These are phyloP conservation scores for Sebastes diploproa DNA, from an alignment of 2,797 vertebrate species.

Conservation along the genomic window DNA sequence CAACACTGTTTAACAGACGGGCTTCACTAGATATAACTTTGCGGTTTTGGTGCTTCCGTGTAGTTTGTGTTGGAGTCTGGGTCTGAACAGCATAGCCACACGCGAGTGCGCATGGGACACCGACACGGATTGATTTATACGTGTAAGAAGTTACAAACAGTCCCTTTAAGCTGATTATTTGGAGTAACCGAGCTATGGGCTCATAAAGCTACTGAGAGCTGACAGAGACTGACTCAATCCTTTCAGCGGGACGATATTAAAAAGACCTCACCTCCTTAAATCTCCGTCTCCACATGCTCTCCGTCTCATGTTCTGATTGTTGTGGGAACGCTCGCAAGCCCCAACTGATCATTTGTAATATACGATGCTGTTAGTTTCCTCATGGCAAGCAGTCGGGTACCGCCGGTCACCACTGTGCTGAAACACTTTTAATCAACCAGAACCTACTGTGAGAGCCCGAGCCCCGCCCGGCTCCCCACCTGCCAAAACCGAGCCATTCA, in stretches of 20 bases:
- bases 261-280: slow-evolving; percentile 66
- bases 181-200: slow-evolving; percentile 3
- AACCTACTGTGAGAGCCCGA: slow-evolving; percentile 67
- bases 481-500: slow-evolving; percentile 70
- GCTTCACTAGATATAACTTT: too few relatives aligned
- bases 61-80: too few relatives aligned
- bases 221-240: slow-evolving; percentile 35
- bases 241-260: slow-evolving; percentile 65
- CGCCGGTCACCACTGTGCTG: slow-evolving; percentile 69
- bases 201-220: slow-evolving; percentile 15
- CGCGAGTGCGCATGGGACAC: too few relatives aligned
- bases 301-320: slow-evolving; percentile 66
- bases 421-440: slow-evolving; percentile 83
- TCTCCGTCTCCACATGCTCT: slow-evolving; percentile 66
- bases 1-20: too few relatives aligned
- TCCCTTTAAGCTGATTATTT: neutral
- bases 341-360: slow-evolving; percentile 73
- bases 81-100: too few relatives aligned
- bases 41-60: too few relatives aligned
- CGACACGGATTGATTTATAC: too few relatives aligned
- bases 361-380: slow-evolving; percentile 72
- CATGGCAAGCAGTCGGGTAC: slow-evolving; percentile 64
- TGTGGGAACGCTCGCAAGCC: slow-evolving; percentile 68
- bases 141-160: too few relatives aligned
- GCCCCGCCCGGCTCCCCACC: slow-evolving; percentile 71